Conservation (phyloP, 2,113 vertebrate species). For the Pollachius pollachius region DNA sequence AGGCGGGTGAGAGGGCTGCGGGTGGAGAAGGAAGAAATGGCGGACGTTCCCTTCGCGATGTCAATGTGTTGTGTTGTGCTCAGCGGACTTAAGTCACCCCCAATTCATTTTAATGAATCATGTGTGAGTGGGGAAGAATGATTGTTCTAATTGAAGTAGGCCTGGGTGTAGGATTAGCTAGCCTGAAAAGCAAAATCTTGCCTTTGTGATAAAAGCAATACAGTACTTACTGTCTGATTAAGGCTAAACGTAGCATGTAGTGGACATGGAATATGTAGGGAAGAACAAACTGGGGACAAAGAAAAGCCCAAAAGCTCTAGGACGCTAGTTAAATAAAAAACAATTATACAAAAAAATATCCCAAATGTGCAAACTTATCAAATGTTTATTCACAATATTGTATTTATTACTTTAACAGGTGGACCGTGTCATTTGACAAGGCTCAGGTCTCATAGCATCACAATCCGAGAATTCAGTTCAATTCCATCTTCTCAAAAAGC, state of each 20-base stretch:
- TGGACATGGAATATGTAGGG: no score
- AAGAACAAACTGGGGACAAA: no score
- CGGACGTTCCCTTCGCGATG: not conserved
- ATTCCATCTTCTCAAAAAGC: conserved; percentile 37
- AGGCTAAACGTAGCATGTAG: no score
- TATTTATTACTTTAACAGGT: conserved; percentile 48
- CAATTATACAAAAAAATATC: conserved; percentile 34
- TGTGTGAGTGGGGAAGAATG: no score
- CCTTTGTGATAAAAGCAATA: no score
- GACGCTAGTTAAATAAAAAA: conserved; percentile 31
- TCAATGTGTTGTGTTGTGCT: not conserved
- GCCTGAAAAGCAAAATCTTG: not conserved
- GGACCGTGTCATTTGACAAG: conserved; percentile 26
- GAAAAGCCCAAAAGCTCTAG: not conserved
- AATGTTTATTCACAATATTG: conserved; percentile 51
- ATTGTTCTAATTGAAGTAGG: no score
- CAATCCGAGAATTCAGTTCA: conserved; percentile 32
- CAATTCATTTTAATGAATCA: not conserved
- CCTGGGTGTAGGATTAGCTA: no score
- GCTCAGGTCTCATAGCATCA: conserved; percentile 22
- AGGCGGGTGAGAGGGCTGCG: not conserved
- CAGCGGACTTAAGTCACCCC: not conserved
- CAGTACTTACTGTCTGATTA: no score
- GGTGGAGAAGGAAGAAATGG: not conserved
- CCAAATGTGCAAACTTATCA: conserved; percentile 36